Evolutionary conservation across 2,797 vertebrate species (phyloP).

Genomic region (Falco naumanni): DNA sequence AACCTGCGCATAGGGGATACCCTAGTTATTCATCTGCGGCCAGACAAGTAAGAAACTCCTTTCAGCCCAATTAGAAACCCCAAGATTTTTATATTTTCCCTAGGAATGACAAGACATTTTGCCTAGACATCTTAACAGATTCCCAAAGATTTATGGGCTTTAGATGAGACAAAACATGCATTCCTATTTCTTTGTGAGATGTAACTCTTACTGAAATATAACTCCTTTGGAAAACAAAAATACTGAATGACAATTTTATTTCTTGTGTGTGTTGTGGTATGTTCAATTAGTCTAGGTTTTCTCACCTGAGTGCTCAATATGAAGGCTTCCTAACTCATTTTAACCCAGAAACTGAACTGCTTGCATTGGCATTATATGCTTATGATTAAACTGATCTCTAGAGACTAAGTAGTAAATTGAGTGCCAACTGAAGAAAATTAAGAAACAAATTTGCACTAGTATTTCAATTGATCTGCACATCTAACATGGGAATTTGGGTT

Average conservation of each 20-base stretch:
- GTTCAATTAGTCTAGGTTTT: neutral
- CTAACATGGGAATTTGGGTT: neutral
- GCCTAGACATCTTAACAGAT: neutral
- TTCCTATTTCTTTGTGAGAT: neutral
- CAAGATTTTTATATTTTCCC: neutral
- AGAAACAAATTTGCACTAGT: conserved; percentile 6
- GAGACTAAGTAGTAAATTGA: conserved; percentile 37
- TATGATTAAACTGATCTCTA: conserved; percentile 10
- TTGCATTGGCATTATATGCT: conserved; percentile 18
- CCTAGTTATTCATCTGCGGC: neutral
- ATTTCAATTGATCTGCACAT: neutral
- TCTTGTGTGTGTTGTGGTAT: neutral
- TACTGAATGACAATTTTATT: neutral
- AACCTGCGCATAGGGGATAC: too few species aligned
- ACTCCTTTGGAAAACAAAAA: neutral
- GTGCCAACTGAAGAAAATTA: conserved; percentile 25
- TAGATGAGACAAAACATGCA: neutral
- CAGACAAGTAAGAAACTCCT: neutral
- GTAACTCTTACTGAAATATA: neutral
- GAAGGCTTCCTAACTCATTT: conserved; percentile 1
- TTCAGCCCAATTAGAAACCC: neutral
- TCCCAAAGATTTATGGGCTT: neutral
- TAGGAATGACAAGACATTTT: neutral
- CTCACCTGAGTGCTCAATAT: neutral
- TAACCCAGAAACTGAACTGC: neutral